Base-by-base conservation (phyloP, 2,797 vertebrate genomes). In the Poeciliopsis paucimaculata region DNA sequence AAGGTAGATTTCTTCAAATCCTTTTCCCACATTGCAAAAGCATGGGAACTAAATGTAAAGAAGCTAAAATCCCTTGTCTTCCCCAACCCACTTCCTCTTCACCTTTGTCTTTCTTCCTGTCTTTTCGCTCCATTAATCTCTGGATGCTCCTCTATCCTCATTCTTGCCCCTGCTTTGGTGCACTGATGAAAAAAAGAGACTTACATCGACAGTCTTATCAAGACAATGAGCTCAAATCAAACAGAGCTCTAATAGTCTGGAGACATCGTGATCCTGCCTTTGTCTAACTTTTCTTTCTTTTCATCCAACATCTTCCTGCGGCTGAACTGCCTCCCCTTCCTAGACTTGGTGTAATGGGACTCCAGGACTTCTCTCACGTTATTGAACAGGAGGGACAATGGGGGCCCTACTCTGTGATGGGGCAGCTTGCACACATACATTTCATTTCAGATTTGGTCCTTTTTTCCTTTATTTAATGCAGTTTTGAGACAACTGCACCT, bases 161-260 rank as follows among this genome's bases (percentile, higher is more conserved):
- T 66, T 34, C 51, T 15, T 46, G n/a, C 3, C 23, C 53, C 3
- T 41, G 53, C 28, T 78, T 74, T 57, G 57, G 55, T 43, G 71
- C 60, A 20, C 70, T 31, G 73, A 83, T 81, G 39, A 74, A 72
- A 79, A 57, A 73, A 87, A 72, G 16, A 83, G 81, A 79, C 90
- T 90, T 94, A 94, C 93, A 94, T 91, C 94, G 93, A 94, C 93
- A 92, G 94, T 92, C 93, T 94, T 90, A 94, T 94, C 93, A 93
- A 93, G 88, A 89, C 92, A 91, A 90, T 94, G 93, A 95, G 94
- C 94, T 95, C 91, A 92, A 94, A 93, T 93, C 95, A 94, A 95
- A 94, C 93, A 91, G 88, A 73, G 82, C 93, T 93, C 93, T 94
- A 94, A 94, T 86, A 95, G 94, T 92, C 94, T 91, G 87, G 91